phyloP scores from a whole-genome alignment of 1,140 invertebrate genomes.

The Pygmarrhopalites habei region DNA sequence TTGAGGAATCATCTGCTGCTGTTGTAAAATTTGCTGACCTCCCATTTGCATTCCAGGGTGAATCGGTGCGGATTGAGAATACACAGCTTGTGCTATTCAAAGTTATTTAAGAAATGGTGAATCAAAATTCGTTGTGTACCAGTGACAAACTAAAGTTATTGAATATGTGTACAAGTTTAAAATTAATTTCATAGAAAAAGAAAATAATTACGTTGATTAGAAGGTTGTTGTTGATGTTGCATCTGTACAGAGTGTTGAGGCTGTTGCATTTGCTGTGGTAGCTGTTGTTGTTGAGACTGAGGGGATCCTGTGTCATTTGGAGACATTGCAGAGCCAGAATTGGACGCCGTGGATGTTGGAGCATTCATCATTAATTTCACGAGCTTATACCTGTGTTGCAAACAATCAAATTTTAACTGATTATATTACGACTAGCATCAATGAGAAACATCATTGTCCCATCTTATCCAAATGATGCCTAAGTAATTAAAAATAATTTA shows the following conservation, averaged over 20 bases:
- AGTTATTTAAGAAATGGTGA: too few species aligned
- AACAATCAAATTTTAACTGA: too few species aligned
- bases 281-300: constrained; percentile 25
- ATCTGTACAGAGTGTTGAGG: constrained; percentile 26
- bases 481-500: too few species aligned
- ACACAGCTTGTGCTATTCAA: neutral
- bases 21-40: constrained; percentile 20
- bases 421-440: too few species aligned
- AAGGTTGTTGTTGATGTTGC: constrained; percentile 29
- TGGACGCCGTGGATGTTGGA: neutral
- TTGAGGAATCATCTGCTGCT: constrained; percentile 41
- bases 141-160: too few species aligned
- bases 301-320: neutral
- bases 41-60: constrained; percentile 7
- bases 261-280: constrained; percentile 44
- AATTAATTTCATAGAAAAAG: too few species aligned
- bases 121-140: too few species aligned
- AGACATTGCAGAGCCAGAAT: neutral
- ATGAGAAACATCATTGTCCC: too few species aligned
- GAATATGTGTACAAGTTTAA: too few species aligned
- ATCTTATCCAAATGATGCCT: too few species aligned
- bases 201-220: too few species aligned
- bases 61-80: constrained; percentile 1
- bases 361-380: neutral
- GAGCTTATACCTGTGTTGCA: neutral